Evolutionary conservation across 2,797 vertebrate species (phyloP).

Genomic region (Dallia pectoralis): DNA sequence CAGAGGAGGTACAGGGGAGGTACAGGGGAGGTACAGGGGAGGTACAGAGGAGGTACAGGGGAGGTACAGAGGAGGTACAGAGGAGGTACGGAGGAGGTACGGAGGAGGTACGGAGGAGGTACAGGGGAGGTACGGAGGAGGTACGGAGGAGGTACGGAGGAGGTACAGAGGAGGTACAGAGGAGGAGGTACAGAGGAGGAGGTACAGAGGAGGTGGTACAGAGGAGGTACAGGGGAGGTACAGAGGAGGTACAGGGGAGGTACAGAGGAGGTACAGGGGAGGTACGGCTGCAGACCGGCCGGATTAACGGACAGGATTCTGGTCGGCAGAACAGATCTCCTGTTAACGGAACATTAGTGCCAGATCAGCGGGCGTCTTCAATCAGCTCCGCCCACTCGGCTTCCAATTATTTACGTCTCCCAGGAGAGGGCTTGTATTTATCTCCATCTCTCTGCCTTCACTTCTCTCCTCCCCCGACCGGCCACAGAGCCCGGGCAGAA

Average conservation of each 20-base stretch:
- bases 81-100: neutral
- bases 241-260: neutral
- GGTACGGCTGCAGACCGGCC: neutral
- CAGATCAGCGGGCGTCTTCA: conserved; percentile 28
- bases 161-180: neutral
- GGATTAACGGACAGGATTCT: neutral
- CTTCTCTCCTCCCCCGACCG: conserved; percentile 16
- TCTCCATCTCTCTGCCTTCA: neutral
- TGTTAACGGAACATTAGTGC: conserved; percentile 20
- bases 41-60: neutral
- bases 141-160: neutral
- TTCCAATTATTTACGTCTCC: conserved; percentile 18
- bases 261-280: neutral
- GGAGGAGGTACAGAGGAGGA: too few relatives aligned
- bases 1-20: neutral
- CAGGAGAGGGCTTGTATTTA: conserved; percentile 8
- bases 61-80: neutral
- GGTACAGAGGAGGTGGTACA: neutral
- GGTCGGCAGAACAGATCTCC: neutral
- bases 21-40: neutral
- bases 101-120: neutral
- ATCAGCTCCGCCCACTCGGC: conserved; percentile 23
- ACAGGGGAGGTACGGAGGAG: neutral
- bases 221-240: neutral
- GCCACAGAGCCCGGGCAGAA: conserved; percentile 15